Evolutionary conservation across 2,797 vertebrate genomes (phyloP).

Genomic region (Eulemur albifrons): DNA sequence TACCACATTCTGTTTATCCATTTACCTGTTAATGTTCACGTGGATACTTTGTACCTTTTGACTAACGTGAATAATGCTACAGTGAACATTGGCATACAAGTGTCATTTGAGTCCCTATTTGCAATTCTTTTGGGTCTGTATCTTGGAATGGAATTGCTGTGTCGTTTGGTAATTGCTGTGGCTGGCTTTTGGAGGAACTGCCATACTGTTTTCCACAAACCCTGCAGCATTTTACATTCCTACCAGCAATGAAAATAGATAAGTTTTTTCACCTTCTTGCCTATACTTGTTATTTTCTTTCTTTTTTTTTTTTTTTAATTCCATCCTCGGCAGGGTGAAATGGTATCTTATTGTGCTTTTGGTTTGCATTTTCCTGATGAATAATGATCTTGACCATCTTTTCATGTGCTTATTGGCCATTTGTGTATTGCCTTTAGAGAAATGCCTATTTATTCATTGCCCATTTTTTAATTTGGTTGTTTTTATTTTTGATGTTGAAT

Average conservation of each 20-base stretch:
- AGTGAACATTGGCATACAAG: neutral
- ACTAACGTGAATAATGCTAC: neutral
- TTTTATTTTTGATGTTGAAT: slow-evolving; percentile 25
- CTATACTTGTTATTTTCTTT: neutral
- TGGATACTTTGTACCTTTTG: neutral
- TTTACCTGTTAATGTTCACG: neutral
- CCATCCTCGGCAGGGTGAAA: neutral
- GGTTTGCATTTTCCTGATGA: slow-evolving; percentile 35
- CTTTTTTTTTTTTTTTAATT: neutral
- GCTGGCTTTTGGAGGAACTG: slow-evolving; percentile 26
- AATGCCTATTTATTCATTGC: neutral
- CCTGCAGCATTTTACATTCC: neutral
- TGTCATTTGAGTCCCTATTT: neutral
- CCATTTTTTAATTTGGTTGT: neutral
- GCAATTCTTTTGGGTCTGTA: neutral
- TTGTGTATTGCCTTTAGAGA: slow-evolving; percentile 18
- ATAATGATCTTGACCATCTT: slow-evolving; percentile 19
- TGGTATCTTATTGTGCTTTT: neutral
- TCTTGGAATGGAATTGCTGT: neutral
- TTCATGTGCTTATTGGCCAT: neutral
- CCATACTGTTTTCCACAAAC: neutral
- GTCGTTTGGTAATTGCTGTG: neutral
- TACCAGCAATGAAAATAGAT: neutral
- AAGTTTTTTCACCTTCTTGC: neutral
- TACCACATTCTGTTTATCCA: neutral